Conservation (phyloP, 1,140 invertebrate species). For the Drosophila navojoa region DNA sequence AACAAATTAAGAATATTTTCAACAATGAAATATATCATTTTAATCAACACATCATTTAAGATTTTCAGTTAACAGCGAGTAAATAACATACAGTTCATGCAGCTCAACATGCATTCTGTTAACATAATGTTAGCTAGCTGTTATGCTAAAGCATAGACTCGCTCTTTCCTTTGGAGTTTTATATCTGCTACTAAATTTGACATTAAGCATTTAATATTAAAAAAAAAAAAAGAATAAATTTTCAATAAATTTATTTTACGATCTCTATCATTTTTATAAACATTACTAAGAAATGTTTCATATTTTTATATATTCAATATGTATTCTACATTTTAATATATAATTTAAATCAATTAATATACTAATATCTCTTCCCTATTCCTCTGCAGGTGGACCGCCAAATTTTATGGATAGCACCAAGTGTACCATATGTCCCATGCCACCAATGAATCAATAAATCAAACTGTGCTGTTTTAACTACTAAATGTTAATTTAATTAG, state of each 20-base stretch:
- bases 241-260: too few relatives aligned
- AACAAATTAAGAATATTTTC: too few relatives aligned
- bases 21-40: too few relatives aligned
- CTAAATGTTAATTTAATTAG: slow-evolving; percentile 73
- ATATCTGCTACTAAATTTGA: too few relatives aligned
- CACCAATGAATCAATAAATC: slow-evolving; percentile 82
- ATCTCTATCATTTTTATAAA: too few relatives aligned
- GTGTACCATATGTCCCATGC: slow-evolving; percentile 79
- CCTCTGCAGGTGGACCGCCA: slow-evolving; percentile 65
- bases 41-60: too few relatives aligned
- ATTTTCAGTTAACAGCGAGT: not conserved
- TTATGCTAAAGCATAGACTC: too few relatives aligned
- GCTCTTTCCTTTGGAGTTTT: too few relatives aligned
- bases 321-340: not conserved
- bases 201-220: too few relatives aligned
- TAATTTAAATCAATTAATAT: not conserved
- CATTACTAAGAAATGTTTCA: too few relatives aligned
- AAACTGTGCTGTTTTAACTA: slow-evolving; percentile 73
- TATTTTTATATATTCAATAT: too few relatives aligned
- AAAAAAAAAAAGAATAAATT: too few relatives aligned
- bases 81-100: not conserved
- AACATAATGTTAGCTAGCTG: not conserved
- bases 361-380: slow-evolving; percentile 8
- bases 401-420: slow-evolving; percentile 81
- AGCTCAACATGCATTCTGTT: not conserved